Base-by-base conservation (phyloP, 2,113 vertebrate genomes). In the Pelobates fuscus region DNA sequence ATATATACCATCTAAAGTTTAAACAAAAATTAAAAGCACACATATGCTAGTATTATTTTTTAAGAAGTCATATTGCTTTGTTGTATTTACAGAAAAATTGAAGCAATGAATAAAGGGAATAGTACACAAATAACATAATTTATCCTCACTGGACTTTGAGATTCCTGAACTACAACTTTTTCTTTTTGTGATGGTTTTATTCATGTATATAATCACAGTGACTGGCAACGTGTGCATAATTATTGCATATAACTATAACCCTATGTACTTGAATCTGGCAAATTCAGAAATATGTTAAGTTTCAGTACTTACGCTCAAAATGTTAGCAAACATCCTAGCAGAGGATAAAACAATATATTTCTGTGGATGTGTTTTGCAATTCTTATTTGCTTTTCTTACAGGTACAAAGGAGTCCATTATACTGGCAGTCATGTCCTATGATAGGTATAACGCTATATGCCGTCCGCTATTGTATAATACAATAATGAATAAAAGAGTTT, bases 201-300 rank as follows among this genome's bases (percentile, higher is more conserved):
- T 0, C 8, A 64, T 73, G 7, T 76, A 76, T 60, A 15, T 76
- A 21, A 21, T 67, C 12, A 67, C 64, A 26, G 26, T 76, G 1
- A 5, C 5, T 29, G 72, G 72, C 15, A 76, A 76, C 20, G 8
- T 58, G 7, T 46, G 17, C 23, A 46, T 76, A 15, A 76, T 76
- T 32, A 8, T 76, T 27, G 20, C 32, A 0, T 64, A 64, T 15
- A 60, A 8, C 15, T 18, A 65, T 21, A 73, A 11, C 10, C 43
- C 71, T 14, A 73, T 73, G 71, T 73, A 73, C 26, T 64, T 57
- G 25, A 49, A 3, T 8, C 46, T 73, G 4, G 27, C 41, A 2
- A 72, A 72, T 25, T 72, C 63, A 26, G 71, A 73, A 12, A 37
- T 65, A 11, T 64, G 60, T 65, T 73, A 73, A 10, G 46, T 65